These are phyloP conservation scores for Sitobion miscanthi DNA, from an alignment of 1,140 invertebrate species.

Conservation along the genomic window DNA sequence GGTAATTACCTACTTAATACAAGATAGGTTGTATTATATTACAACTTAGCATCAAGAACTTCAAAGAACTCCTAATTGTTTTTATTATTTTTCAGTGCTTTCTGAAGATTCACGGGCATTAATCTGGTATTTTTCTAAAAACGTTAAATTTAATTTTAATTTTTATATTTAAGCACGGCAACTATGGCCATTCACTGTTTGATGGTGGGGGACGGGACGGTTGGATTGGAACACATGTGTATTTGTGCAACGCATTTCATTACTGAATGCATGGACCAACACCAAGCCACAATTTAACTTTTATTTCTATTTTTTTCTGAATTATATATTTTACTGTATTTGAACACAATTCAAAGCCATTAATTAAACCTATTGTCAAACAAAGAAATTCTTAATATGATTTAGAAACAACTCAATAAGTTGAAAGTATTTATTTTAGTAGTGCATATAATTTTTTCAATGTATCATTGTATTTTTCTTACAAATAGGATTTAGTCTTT, in stretches of 20 bases:
- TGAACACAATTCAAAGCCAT: background rate
- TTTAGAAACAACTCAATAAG: constrained; percentile 18
- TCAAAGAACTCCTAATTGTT: too few species aligned
- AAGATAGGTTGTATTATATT: too few species aligned
- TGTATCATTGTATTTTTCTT: background rate
- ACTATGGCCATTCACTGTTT: too few species aligned
- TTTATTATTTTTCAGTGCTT: constrained; percentile 60
- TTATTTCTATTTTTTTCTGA: background rate
- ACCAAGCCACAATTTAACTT: background rate
- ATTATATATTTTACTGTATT: background rate
- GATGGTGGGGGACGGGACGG: too few species aligned
- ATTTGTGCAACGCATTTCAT: too few species aligned
- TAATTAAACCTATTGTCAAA: constrained; percentile 38
- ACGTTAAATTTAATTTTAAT: background rate
- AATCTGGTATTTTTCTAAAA: background rate
- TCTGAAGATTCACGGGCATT: constrained; percentile 58
- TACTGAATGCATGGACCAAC: too few species aligned
- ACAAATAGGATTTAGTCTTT: constrained; percentile 9
- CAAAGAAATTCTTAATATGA: background rate
- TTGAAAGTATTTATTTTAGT: background rate
- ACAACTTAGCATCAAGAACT: too few species aligned
- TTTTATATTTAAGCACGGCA: too few species aligned
- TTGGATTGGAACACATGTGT: too few species aligned
- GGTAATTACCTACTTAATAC: background rate
- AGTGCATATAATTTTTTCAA: background rate